phyloP scores from a whole-genome alignment of 2,888 invertebrate species.

The Protophormia terraenovae region DNA sequence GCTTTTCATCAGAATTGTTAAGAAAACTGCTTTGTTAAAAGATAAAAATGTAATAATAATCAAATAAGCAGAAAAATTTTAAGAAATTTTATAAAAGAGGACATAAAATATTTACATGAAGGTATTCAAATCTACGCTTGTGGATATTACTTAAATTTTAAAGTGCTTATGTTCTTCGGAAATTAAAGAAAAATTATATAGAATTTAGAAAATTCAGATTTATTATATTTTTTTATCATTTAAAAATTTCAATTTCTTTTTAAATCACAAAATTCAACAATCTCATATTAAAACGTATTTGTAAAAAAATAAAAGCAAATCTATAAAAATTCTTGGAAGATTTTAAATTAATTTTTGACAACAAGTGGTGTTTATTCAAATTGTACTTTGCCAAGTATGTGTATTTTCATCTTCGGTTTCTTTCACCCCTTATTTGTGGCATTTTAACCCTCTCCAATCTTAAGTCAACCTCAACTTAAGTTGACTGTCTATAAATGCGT shows the following conservation, averaged over 20 bases:
- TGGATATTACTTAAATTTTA: too few relatives aligned
- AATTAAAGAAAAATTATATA: too few relatives aligned
- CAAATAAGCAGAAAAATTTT: too few relatives aligned
- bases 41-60: too few relatives aligned
- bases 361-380: conserved; percentile 40
- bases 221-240: too few relatives aligned
- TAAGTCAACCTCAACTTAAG: conserved; percentile 14
- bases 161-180: too few relatives aligned
- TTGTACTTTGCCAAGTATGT: not conserved
- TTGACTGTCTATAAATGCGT: not conserved
- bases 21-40: too few relatives aligned
- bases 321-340: not conserved
- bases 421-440: not conserved
- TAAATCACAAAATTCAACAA: not conserved
- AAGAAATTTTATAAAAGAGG: too few relatives aligned
- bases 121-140: too few relatives aligned
- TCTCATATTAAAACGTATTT: not conserved
- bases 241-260: too few relatives aligned
- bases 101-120: too few relatives aligned
- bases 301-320: conserved; percentile 27
- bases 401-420: not conserved
- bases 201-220: too few relatives aligned
- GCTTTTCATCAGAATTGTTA: not conserved
- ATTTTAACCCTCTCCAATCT: not conserved
- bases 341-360: conserved; percentile 47